Evolutionary conservation across 2,797 vertebrate species (phyloP), one percentile per base, ranked within the genome.

Genomic region (Ispidina lecontei): DNA sequence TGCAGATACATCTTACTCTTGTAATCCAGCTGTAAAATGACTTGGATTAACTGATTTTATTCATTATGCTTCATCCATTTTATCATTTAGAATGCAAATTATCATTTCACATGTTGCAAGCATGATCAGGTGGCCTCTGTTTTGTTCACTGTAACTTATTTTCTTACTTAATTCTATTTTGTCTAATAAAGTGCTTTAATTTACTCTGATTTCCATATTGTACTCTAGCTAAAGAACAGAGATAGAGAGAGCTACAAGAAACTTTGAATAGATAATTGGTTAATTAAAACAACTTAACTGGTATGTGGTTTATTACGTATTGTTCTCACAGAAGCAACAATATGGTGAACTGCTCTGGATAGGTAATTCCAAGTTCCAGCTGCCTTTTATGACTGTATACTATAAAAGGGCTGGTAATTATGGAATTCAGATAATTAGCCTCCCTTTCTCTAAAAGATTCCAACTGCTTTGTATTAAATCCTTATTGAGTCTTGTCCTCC

Each of bases 231-330:
- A 94, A 91, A 95, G 82, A 91, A 86, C 83, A 73, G 90, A 94
- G 88, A 90, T 63, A 86, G 79, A 93, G 81, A 41, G 80, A 87
- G 63, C 73, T 81, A 52, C 33, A 60, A 84, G 90, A 86, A 92
- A 94, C 85, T 70, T n/a, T 23, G 77, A 91, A 90, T 78, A 92
- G 90, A 94, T 90, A 96, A 94, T 96, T 84, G 88, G 90, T 93
- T 94, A 94, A 94, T 95, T 95, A 94, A 94, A 96, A 76, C 83
- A 86, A 92, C 87, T 95, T 94, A 87, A 91, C 88, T 84, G 88
- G 73, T 86, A 86, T 62, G 73, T 81, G 67, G 80, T 75, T 94
- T 94, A 91, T 94, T 92, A 91, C 88, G 81, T 64, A 89, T 84
- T 96, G 90, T 90, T 94, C 88, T 94, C 59, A 26, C 67, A 14